Conservation (phyloP, 2,113 vertebrate species). For the Centropus unirufus region DNA sequence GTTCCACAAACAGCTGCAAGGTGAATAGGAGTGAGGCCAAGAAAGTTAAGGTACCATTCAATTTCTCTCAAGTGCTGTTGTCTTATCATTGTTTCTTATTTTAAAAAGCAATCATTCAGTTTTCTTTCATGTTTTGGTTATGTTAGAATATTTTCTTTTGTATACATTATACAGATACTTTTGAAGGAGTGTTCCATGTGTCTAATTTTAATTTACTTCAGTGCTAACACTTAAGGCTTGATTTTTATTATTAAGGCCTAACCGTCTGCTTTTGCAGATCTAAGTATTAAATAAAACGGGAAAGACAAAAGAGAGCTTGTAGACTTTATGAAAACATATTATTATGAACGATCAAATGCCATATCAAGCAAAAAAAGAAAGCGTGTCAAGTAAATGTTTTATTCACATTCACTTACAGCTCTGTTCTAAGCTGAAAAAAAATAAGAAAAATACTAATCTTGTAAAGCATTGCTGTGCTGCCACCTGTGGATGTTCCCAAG, state of each 20-base stretch:
- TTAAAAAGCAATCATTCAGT: rapidly evolving
- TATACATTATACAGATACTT: not conserved
- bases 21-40: not conserved
- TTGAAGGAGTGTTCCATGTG: not conserved
- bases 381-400: not conserved
- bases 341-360: not conserved
- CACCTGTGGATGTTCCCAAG: constrained; percentile 30
- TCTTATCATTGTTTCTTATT: not conserved
- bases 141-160: not conserved
- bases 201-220: not conserved
- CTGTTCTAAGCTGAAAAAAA: not conserved
- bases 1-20: not conserved
- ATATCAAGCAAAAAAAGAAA: not conserved
- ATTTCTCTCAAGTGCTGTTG: not conserved
- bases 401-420: not conserved
- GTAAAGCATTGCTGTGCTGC: constrained; percentile 14
- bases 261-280: not conserved
- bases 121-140: not conserved
- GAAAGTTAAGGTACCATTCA: not conserved
- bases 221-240: not conserved
- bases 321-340: not conserved
- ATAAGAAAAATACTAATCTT: not conserved
- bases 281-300: not conserved
- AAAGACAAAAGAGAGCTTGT: not conserved
- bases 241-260: not conserved